Base-by-base conservation (phyloP, 2,113 vertebrate genomes). In the Alosa alosa region DNA sequence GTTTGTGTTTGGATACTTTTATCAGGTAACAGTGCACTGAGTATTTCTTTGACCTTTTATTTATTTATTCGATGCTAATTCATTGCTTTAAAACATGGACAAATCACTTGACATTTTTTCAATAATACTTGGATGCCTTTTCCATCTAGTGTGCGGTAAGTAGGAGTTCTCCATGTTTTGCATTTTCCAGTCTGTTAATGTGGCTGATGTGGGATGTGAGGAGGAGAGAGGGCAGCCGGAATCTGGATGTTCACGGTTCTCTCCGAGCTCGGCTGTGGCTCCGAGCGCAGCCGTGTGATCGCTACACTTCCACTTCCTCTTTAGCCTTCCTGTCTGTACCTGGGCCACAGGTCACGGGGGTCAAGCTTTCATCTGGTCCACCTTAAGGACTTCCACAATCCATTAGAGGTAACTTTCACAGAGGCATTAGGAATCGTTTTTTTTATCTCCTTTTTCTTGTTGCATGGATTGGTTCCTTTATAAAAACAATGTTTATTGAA, bases 401-500 rank as follows among this genome's bases (percentile, higher is more conserved):
- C 68, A 91, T 93, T 93, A 91, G 84, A 60, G 55, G 55, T 25
- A 83, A 86, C 86, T 90, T 90, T 86, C 49, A 87, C 18, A 84
- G 81, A 44, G 72, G 81, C 15, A 0, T 72, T 88, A 18, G 31
- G 64, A 41, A 85, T 41, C 22, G 86, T 44, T 44, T 44, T 44
- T 44, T 93, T 86, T 78, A 82, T 82, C 46, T 47, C 46, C 6
- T 47, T 57, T 57, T 60, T 60, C 55, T 60, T 86, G 55, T 91
- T 93, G 91, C 88, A 91, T 90, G 92, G 90, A 90, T 89, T 94
- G 91, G 91, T 92, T 91, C 90, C 90, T 94, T 92, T 94, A 94
- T 92, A 92, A 93, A 94, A 94, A 93, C 94, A 92, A 90, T 91
- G 90, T 93, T 94, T 94, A 95, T 94, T 94, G 89, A 93, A 95